Conservation (phyloP, 2,888 invertebrate genomes). For the Hartigia nigra region DNA sequence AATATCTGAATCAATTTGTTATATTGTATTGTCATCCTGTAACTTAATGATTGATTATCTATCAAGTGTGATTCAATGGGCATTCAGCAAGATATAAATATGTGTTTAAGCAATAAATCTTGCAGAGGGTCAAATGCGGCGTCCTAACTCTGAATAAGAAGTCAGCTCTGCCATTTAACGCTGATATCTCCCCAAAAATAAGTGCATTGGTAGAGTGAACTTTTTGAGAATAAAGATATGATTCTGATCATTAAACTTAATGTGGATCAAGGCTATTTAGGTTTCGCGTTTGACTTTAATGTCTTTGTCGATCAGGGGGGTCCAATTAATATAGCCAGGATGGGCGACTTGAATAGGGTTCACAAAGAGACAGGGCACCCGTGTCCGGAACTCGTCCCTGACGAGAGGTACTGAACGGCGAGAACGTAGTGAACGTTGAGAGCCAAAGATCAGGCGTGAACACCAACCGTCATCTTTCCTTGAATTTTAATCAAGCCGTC, state of each 20-base stretch:
- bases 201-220: background rate
- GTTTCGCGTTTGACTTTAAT: background rate
- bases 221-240: background rate
- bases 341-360: background rate
- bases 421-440: background rate
- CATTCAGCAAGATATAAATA: conserved; percentile 44
- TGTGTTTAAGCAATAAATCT: conserved; percentile 53
- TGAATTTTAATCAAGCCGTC: conserved; percentile 45
- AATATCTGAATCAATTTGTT: conserved; percentile 40
- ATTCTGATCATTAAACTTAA: background rate
- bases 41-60: conserved; percentile 46
- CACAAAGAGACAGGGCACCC: background rate
- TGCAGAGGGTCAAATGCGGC: conserved; percentile 23
- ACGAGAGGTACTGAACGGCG: background rate
- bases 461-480: conserved; percentile 42
- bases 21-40: conserved; percentile 41
- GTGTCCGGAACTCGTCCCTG: conserved; percentile 1
- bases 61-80: conserved; percentile 45
- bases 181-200: conserved; percentile 34
- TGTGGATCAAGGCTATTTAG: background rate
- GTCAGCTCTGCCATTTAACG: background rate
- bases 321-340: background rate
- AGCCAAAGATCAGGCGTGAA: conserved; percentile 19
- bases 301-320: background rate
- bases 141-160: background rate